Percentiles rank a stretch among this genome's conserved stretches.
These are phyloP conservation scores for Alca torda DNA, from an alignment of 2,797 vertebrate genomes.

Conservation along the genomic window DNA sequence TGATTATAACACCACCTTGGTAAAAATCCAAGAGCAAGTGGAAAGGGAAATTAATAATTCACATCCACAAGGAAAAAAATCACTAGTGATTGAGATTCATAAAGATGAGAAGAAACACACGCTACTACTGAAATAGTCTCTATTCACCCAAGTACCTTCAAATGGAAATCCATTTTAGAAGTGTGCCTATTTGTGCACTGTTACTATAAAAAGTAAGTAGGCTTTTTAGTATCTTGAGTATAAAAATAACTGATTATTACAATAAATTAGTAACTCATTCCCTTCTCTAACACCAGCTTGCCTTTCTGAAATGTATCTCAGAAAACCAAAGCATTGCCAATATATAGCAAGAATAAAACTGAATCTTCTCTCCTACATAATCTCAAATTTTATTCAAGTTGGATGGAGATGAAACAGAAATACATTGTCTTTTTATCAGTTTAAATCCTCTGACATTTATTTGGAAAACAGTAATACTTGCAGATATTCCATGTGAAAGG, in stretches of 20 bases:
- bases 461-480: background rate
- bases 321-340: background rate
- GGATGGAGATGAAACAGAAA: background rate
- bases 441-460: background rate
- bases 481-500: background rate
- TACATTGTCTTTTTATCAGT: background rate
- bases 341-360: background rate
- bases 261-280: background rate
- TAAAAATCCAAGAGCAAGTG: background rate
- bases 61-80: background rate
- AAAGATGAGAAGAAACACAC: background rate
- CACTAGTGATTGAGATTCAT: background rate
- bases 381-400: background rate
- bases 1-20: background rate
- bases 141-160: background rate
- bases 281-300: background rate
- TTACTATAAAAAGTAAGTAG: background rate
- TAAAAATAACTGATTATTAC: background rate
- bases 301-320: background rate
- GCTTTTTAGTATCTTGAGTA: background rate
- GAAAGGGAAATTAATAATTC: slow-evolving; percentile 2
- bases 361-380: background rate
- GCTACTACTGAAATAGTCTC: background rate
- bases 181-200: background rate
- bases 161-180: background rate